These are phyloP conservation scores for Semnornis frantzii DNA, from an alignment of 2,113 vertebrate species.

Conservation along the genomic window DNA sequence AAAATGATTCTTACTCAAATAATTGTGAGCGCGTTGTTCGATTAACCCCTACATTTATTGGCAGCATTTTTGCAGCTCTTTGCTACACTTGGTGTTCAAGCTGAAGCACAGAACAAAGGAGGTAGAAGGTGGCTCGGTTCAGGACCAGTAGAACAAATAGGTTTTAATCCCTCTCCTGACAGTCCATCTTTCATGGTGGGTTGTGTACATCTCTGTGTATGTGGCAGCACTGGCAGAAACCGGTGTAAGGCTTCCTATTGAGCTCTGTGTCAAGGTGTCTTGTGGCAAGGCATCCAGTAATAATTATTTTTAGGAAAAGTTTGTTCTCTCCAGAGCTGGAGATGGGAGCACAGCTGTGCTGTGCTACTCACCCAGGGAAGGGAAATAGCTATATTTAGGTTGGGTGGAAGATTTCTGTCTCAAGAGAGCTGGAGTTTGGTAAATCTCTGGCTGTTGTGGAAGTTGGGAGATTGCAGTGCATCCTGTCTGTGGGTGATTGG, in stretches of 20 bases:
- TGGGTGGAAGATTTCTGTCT: not conserved
- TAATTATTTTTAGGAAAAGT: not conserved
- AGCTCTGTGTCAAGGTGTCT: not conserved
- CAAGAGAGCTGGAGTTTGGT: not conserved
- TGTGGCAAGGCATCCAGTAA: not conserved
- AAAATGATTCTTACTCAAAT: not conserved
- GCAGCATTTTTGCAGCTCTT: not conserved
- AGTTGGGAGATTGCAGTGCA: not conserved
- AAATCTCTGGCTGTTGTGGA: not conserved
- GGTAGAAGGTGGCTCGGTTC: not conserved
- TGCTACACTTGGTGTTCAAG: not conserved
- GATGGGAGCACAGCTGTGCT: not conserved
- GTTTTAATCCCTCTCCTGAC: not conserved
- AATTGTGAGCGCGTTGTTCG: not conserved
- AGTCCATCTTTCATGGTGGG: not conserved
- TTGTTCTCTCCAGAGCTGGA: not conserved
- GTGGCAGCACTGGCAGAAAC: not conserved
- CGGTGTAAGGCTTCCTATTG: not conserved
- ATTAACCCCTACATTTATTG: not conserved
- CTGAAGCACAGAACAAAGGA: not conserved
- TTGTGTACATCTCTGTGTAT: not conserved
- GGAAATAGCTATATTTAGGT: not conserved
- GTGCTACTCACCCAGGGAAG: not conserved
- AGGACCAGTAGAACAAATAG: not conserved
- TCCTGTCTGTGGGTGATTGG: not conserved